Evolutionary conservation across 2,113 vertebrate species (phyloP).

Genomic region (Ophthalmolycus amberensis): DNA sequence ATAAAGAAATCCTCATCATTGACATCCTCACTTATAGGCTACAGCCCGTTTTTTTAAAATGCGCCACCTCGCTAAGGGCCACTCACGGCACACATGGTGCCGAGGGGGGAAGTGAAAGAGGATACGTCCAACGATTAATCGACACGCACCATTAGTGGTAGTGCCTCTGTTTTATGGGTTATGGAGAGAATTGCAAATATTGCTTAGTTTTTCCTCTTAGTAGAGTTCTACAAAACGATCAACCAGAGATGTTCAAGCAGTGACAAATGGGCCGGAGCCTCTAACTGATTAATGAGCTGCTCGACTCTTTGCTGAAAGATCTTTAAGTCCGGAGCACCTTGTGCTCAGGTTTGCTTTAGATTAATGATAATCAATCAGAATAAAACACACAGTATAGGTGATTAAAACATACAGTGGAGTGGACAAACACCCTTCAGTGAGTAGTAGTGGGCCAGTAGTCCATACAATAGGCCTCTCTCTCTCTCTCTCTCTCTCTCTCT

Average conservation of each 20-base stretch:
- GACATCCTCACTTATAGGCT: neutral
- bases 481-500: constrained; percentile 11
- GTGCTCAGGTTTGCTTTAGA: neutral
- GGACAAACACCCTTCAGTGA: constrained; percentile 57
- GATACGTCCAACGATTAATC: neutral
- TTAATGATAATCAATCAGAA: neutral
- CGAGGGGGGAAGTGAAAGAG: constrained; percentile 10
- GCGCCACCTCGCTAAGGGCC: neutral
- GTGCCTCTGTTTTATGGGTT: constrained; percentile 11
- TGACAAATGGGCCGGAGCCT: constrained; percentile 5
- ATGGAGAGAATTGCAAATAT: neutral
- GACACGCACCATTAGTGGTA: constrained; percentile 15
- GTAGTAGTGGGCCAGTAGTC: constrained; percentile 4
- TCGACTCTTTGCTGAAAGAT: constrained; percentile 4
- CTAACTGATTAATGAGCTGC: constrained; percentile 29
- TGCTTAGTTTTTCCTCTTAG: constrained; percentile 5
- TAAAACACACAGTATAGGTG: constrained; percentile 44
- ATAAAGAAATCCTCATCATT: neutral
- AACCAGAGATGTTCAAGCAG: neutral
- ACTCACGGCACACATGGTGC: neutral
- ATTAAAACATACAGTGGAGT: constrained; percentile 55
- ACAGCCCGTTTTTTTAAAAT: neutral
- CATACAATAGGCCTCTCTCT: constrained; percentile 52
- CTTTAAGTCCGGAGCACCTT: neutral
- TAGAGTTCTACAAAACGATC: constrained; percentile 1